phyloP scores from a whole-genome alignment of 2,888 invertebrate genomes.

The Villa cingulata region DNA sequence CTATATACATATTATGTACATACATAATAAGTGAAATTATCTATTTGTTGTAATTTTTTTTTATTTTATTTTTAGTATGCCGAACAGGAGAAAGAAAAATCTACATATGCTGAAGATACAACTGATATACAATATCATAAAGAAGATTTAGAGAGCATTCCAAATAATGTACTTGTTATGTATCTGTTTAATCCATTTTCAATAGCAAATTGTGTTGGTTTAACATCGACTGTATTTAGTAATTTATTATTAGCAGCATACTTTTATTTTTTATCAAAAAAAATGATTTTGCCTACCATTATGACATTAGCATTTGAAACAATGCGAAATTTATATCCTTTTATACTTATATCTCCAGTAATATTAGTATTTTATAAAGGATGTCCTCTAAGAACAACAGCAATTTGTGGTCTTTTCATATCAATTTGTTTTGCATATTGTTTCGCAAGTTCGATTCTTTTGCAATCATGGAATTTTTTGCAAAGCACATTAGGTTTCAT shows the following conservation, averaged over 20 bases:
- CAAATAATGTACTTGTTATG: conserved; percentile 58
- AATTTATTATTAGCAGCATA: conserved; percentile 67
- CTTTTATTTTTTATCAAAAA: conserved; percentile 55
- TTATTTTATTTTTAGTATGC: conserved; percentile 31
- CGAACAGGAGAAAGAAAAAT: conserved; percentile 40
- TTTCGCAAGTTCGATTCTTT: conserved; percentile 39
- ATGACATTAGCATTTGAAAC: conserved; percentile 61
- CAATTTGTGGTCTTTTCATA: conserved; percentile 18
- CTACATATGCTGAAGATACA: conserved; percentile 45
- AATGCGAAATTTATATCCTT: conserved; percentile 71
- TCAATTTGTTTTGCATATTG: conserved; percentile 18
- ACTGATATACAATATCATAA: conserved; percentile 40
- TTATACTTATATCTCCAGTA: conserved; percentile 69
- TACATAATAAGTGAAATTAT: too few species aligned
- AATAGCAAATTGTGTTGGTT: conserved; percentile 72
- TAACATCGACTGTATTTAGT: conserved; percentile 80
- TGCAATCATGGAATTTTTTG: conserved; percentile 50
- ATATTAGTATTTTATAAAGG: conserved; percentile 38
- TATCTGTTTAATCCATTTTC: conserved; percentile 85
- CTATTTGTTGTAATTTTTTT: background rate
- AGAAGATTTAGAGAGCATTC: conserved; percentile 32
- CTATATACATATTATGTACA: too few species aligned
- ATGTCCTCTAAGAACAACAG: conserved; percentile 7
- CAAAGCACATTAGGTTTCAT: conserved; percentile 70
- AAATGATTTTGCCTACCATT: conserved; percentile 47